phyloP scores from a whole-genome alignment of 2,888 invertebrate genomes.

The Clivina fossor region DNA sequence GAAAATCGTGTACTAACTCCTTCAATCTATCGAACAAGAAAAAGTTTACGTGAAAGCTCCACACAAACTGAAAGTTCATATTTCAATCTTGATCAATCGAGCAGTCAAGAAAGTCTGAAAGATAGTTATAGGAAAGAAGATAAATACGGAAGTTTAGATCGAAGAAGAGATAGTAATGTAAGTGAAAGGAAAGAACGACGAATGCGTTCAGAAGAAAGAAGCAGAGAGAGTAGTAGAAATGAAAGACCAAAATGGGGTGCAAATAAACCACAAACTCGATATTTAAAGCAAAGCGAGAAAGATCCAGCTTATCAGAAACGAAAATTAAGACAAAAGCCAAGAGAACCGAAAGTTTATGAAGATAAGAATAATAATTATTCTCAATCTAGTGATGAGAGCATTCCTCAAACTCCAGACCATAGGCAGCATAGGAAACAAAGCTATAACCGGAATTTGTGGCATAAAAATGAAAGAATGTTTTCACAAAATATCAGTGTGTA shows the following conservation, averaged over 20 bases:
- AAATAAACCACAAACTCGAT: slow-evolving; percentile 76
- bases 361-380: slow-evolving; percentile 59
- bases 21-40: slow-evolving; percentile 56
- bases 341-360: slow-evolving; percentile 55
- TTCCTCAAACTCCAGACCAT: slow-evolving; percentile 58
- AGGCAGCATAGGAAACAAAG: slow-evolving; percentile 51
- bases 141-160: slow-evolving; percentile 57
- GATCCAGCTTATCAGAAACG: slow-evolving; percentile 79
- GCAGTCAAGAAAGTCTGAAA: slow-evolving; percentile 44
- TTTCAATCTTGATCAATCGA: slow-evolving; percentile 42
- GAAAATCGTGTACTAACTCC: slow-evolving; percentile 62
- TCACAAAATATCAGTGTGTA: slow-evolving; percentile 51
- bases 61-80: slow-evolving; percentile 65
- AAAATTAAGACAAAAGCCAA: slow-evolving; percentile 66
- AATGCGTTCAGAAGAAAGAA: slow-evolving; percentile 58
- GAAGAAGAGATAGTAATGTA: slow-evolving; percentile 52
- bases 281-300: slow-evolving; percentile 87
- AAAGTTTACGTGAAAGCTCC: slow-evolving; percentile 61
- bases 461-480: slow-evolving; percentile 56
- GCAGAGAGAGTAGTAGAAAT: slow-evolving; percentile 59
- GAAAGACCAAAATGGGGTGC: slow-evolving; percentile 76
- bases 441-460: slow-evolving; percentile 52
- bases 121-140: slow-evolving; percentile 46
- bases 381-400: slow-evolving; percentile 64
- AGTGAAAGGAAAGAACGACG: slow-evolving; percentile 59